Evolutionary conservation across 2,888 invertebrate species (phyloP).

Genomic region (Ornithoptera priamus): DNA sequence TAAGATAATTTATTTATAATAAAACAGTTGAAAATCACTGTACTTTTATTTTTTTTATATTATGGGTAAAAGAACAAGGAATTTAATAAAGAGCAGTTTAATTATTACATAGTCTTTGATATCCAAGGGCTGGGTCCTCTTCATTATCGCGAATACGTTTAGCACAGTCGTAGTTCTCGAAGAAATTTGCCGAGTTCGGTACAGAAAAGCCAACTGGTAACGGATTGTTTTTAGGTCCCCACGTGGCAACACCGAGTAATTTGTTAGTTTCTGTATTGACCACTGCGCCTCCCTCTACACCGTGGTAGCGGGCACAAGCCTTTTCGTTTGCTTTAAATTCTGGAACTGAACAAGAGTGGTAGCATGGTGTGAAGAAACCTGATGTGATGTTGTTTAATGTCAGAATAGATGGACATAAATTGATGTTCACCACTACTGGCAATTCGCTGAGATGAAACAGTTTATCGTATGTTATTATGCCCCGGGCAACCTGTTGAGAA

Average conservation of each 20-base stretch:
- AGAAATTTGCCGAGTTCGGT: conserved; percentile 51
- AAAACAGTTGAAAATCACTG: conserved; percentile 3
- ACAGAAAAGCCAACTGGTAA: conserved; percentile 60
- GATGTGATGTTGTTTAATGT: conserved; percentile 33
- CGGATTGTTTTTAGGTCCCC: conserved; percentile 45
- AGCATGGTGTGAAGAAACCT: conserved; percentile 55
- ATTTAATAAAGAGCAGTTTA: not conserved
- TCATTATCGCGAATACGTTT: conserved; percentile 43
- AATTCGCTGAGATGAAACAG: conserved; percentile 45
- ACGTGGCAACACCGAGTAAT: conserved; percentile 57
- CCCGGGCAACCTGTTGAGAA: conserved; percentile 8
- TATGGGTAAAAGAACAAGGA: too few relatives aligned
- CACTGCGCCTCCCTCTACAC: conserved; percentile 55
- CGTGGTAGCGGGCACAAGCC: conserved; percentile 46
- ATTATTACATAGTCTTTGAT: conserved; percentile 48
- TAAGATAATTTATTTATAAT: conserved; percentile 4
- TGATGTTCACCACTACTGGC: conserved; percentile 41
- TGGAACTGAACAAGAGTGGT: conserved; percentile 48
- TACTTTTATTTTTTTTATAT: conserved; percentile 27
- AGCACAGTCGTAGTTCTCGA: conserved; percentile 52
- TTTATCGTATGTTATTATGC: conserved; percentile 32
- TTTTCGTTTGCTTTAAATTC: conserved; percentile 33
- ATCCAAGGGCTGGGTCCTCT: conserved; percentile 30
- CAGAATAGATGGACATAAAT: conserved; percentile 47
- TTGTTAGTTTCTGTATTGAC: conserved; percentile 39